Percentiles rank a stretch among this genome's conserved stretches.
Conservation (phyloP, 1,140 invertebrate species). For the Luehdorfia chinensis region DNA sequence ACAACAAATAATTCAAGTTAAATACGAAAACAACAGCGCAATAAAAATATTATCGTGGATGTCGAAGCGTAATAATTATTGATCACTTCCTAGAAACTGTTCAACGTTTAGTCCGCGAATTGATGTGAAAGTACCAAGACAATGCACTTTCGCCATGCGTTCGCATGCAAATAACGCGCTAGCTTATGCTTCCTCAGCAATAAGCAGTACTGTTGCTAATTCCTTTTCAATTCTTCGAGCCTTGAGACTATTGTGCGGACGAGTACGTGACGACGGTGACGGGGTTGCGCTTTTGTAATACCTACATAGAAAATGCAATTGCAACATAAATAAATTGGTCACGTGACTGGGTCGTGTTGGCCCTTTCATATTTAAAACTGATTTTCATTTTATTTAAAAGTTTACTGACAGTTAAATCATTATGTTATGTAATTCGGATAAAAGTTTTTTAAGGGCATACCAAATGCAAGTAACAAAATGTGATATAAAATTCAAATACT, state of each 20-base stretch:
- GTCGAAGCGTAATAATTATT: conserved; percentile 1
- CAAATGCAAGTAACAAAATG: too few relatives aligned
- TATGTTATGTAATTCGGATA: too few relatives aligned
- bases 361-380: too few relatives aligned
- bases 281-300: too few relatives aligned
- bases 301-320: too few relatives aligned
- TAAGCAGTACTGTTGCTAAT: conserved; percentile 2
- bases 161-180: conserved; percentile 51
- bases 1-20: too few relatives aligned
- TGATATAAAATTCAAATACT: too few relatives aligned
- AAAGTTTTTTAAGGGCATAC: too few relatives aligned
- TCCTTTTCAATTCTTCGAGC: not conserved
- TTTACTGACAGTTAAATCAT: too few relatives aligned
- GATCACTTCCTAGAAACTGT: conserved; percentile 25
- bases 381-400: too few relatives aligned
- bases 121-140: conserved; percentile 55
- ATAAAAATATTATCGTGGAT: not conserved
- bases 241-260: not conserved
- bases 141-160: conserved; percentile 52
- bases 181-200: conserved; percentile 38
- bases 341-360: too few relatives aligned
- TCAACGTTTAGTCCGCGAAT: conserved; percentile 26
- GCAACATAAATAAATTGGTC: too few relatives aligned
- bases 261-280: not conserved
- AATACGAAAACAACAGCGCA: not conserved